Conservation (phyloP, 2,888 invertebrate species). For the Agonum fuliginosum region DNA sequence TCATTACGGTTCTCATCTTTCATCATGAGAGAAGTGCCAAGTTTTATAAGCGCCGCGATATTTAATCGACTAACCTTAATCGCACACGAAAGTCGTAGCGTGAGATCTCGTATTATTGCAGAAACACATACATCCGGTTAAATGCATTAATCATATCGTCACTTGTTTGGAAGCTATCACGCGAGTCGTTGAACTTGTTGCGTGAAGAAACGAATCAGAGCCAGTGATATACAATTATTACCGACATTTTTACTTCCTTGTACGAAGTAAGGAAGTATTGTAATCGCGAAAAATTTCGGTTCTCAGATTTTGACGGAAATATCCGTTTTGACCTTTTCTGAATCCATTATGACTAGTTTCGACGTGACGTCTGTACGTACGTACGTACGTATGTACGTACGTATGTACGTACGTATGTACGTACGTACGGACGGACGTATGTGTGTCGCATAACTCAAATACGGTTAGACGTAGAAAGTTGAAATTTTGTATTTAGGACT, state of each 20-base stretch:
- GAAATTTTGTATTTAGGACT: too few relatives aligned
- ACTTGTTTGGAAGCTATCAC: slow-evolving; percentile 46
- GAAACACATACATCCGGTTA: slow-evolving; percentile 52
- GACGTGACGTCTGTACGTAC: too few relatives aligned
- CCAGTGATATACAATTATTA: slow-evolving; percentile 7
- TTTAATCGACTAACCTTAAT: slow-evolving; percentile 39
- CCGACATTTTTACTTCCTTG: too few relatives aligned
- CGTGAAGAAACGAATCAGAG: slow-evolving; percentile 15
- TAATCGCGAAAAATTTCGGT: too few relatives aligned
- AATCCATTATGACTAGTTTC: too few relatives aligned
- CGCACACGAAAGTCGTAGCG: slow-evolving; percentile 43
- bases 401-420: too few relatives aligned
- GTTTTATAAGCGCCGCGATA: slow-evolving; percentile 25
- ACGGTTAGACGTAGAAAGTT: too few relatives aligned
- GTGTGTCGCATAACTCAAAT: too few relatives aligned
- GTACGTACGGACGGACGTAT: too few relatives aligned
- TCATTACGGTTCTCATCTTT: slow-evolving; percentile 11
- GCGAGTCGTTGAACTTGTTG: slow-evolving; percentile 56
- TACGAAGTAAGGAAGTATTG: too few relatives aligned
- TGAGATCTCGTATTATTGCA: slow-evolving; percentile 51
- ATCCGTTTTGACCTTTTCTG: too few relatives aligned
- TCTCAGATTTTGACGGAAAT: too few relatives aligned
- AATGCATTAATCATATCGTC: slow-evolving; percentile 57
- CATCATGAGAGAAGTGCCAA: slow-evolving; percentile 18
- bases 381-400: slow-evolving; percentile 3